Evolutionary conservation across 1,140 invertebrate species (phyloP), one percentile per base, ranked within the genome.

Genomic region (Heterodera carotae): DNA sequence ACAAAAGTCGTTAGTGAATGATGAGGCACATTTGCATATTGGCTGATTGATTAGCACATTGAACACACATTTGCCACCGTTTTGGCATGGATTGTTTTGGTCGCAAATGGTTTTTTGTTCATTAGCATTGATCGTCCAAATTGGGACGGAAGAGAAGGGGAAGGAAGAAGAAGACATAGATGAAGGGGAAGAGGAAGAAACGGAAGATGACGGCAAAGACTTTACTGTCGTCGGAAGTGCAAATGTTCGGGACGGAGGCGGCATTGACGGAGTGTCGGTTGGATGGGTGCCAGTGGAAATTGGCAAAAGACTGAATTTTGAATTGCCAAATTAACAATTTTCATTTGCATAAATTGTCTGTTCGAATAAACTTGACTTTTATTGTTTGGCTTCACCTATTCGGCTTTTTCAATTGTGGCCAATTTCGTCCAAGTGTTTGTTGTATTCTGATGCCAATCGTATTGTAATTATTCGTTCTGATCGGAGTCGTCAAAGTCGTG

Each of bases 1-100:
- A 39, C 79, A 80, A 69, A 81, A 75, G 25, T 78, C 79, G 34
- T 69, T 77, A 7, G 71, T 80, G 53, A 43, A 80, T 27, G 78
- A 67, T n/a, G 60, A 29, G 18, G 69, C 72, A 36, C 79, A 80
- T 68, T 81, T 66, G 53, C 79, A 80, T 18, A 76, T 69, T 56
- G 72, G 68, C 25, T 48, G 56, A 18, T 66, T 29, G 43, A 59
- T 82, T 10, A 59, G 34, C 22, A 29, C 18, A 53, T 80, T 80
- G 60, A 53, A 80, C 27, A 80, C 22, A 74, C 79, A 80, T 22
- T 71, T 79, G 29, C 80, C 80, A 29, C 74, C 64, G 29, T 80
- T 81, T 39, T 64, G 76, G 62, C 79, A 80, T 6, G 79, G 79
- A 66, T 82, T 82, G 12, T 22, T 29, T 25, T 8, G 33, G 22